These are phyloP conservation scores for Brachypteracias leptosomus DNA, from an alignment of 2,113 vertebrate genomes.

Conservation along the genomic window DNA sequence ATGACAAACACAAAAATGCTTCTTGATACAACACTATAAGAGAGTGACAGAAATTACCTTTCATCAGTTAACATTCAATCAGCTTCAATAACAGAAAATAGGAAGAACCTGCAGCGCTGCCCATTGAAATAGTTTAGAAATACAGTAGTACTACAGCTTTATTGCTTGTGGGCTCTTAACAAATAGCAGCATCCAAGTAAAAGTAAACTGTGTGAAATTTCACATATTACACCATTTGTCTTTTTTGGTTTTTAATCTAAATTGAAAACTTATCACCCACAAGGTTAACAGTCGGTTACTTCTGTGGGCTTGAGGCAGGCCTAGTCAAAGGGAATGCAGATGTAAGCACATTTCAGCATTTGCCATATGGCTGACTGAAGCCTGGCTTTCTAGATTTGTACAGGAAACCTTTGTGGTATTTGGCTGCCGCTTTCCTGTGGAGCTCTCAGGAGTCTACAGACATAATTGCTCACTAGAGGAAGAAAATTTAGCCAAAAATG, in stretches of 20 bases:
- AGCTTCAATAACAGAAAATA: not conserved
- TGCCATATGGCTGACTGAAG: not conserved
- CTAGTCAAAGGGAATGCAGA: not conserved
- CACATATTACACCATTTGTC: not conserved
- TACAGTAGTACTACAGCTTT: not conserved
- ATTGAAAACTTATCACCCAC: not conserved
- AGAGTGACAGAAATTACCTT: not conserved
- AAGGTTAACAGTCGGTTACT: not conserved
- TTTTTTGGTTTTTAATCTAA: not conserved
- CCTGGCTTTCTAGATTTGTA: not conserved
- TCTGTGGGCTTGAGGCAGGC: not conserved
- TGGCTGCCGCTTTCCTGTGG: not conserved
- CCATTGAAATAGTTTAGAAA: not conserved
- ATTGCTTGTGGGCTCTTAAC: not conserved
- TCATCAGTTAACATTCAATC: not conserved
- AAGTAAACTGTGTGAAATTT: not conserved
- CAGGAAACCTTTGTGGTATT: conserved; percentile 1
- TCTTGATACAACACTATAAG: not conserved
- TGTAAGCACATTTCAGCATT: not conserved
- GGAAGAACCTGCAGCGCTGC: not conserved
- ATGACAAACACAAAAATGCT: not conserved
- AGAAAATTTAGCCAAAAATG: not conserved
- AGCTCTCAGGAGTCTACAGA: not conserved
- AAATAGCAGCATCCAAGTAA: not conserved
- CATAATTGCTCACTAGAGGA: not conserved